Percentiles rank a stretch among this genome's conserved stretches.
These are phyloP conservation scores for Actias luna DNA, from an alignment of 2,888 invertebrate genomes.

Conservation along the genomic window DNA sequence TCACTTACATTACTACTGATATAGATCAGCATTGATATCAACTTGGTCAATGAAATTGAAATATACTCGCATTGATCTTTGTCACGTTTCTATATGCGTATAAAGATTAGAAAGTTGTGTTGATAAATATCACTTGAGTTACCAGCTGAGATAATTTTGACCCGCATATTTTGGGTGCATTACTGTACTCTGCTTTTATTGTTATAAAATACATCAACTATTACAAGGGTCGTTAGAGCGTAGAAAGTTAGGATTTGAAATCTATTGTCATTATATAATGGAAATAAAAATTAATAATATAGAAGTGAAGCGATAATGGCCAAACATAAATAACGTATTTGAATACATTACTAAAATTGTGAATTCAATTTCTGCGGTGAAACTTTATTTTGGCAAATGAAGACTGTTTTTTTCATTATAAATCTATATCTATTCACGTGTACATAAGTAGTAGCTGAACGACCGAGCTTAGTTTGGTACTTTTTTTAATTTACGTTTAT, in stretches of 20 bases:
- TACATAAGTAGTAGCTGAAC: too few species aligned
- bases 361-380: background rate
- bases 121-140: slow-evolving; percentile 43
- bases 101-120: slow-evolving; percentile 68
- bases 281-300: background rate
- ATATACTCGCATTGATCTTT: slow-evolving; percentile 38
- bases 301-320: background rate
- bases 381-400: too few species aligned
- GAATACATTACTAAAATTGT: background rate
- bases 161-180: slow-evolving; percentile 33
- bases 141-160: slow-evolving; percentile 20
- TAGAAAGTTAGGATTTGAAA: slow-evolving; percentile 50
- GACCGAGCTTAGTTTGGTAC: too few species aligned
- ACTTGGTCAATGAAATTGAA: slow-evolving; percentile 35
- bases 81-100: slow-evolving; percentile 52
- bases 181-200: slow-evolving; percentile 43
- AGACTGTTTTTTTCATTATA: too few species aligned
- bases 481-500: too few species aligned
- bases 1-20: slow-evolving; percentile 35
- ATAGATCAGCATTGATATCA: too few species aligned
- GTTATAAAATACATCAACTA: slow-evolving; percentile 51
- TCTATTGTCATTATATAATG: slow-evolving; percentile 7
- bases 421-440: too few species aligned
- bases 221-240: slow-evolving; percentile 54
- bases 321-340: background rate